A percentile compares a stretch with the other conserved stretches of the same genome.
Conservation (phyloP, 2,797 vertebrate genomes). For the Falco cherrug region DNA sequence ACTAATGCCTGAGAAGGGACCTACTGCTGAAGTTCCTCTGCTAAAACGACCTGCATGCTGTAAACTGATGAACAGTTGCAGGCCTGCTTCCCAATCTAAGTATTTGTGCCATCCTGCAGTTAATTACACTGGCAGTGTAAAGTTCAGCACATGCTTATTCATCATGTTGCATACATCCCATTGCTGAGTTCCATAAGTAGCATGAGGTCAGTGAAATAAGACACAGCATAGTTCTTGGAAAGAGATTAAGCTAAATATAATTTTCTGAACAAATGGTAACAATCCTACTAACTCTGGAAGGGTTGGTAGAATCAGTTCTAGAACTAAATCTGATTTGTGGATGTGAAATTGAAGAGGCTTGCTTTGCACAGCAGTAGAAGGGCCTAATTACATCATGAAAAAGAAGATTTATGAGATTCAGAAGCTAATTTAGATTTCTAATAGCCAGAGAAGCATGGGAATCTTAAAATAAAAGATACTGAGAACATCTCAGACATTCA, state of each 20-base stretch:
- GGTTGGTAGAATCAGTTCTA: conserved; percentile 28
- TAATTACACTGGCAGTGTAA: neutral
- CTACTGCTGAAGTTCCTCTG: neutral
- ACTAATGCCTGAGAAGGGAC: neutral
- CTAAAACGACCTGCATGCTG: neutral
- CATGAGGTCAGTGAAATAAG: neutral
- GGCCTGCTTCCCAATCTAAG: neutral
- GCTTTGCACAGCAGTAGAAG: conserved; percentile 40
- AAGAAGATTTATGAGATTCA: conserved; percentile 42
- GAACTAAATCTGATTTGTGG: conserved; percentile 50
- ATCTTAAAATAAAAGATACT: conserved; percentile 29
- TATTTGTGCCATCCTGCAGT: neutral
- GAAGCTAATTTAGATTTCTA: conserved; percentile 50
- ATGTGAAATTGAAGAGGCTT: conserved; percentile 54
- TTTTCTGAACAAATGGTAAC: conserved; percentile 28
- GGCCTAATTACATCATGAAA: conserved; percentile 50
- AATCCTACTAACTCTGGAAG: conserved; percentile 9
- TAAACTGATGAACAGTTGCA: neutral
- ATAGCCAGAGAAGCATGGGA: conserved; percentile 43
- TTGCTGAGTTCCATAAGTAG: neutral
- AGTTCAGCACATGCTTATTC: neutral
- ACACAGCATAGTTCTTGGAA: conserved; percentile 39
- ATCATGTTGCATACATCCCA: neutral
- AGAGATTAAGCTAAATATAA: conserved; percentile 20
- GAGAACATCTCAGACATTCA: neutral